Percentiles rank a stretch among this genome's conserved stretches.
These are phyloP conservation scores for Parascotia fuliginaria DNA, from an alignment of 2,888 invertebrate species.

Conservation along the genomic window DNA sequence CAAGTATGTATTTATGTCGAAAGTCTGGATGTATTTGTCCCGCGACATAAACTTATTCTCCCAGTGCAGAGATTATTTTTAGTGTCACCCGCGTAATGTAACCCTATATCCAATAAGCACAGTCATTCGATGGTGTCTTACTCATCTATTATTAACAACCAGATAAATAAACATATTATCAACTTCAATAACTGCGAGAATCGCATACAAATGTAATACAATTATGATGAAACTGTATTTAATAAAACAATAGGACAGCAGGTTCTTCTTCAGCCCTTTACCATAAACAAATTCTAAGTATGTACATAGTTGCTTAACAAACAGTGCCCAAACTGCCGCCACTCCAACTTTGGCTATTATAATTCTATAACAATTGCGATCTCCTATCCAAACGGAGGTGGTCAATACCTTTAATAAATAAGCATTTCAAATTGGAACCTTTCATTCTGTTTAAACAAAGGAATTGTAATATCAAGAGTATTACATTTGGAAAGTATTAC, in stretches of 20 bases:
- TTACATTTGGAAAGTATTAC: constrained; percentile 27
- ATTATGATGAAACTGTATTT: too few relatives aligned
- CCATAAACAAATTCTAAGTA: constrained; percentile 31
- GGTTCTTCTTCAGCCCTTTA: background rate
- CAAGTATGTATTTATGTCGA: too few relatives aligned
- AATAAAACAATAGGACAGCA: background rate
- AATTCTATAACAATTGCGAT: constrained; percentile 52
- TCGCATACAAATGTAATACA: too few relatives aligned
- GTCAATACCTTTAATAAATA: constrained; percentile 54
- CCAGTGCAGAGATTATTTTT: too few relatives aligned
- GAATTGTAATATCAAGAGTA: constrained; percentile 33
- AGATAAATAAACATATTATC: too few relatives aligned
- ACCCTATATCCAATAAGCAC: too few relatives aligned
- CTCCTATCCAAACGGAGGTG: constrained; percentile 43
- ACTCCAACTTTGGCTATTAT: constrained; percentile 49
- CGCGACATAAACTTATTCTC: too few relatives aligned
- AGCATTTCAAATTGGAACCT: constrained; percentile 42
- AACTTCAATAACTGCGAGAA: too few relatives aligned
- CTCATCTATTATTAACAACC: too few relatives aligned
- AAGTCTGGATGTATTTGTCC: too few relatives aligned
- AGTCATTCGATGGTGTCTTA: too few relatives aligned
- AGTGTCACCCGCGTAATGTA: too few relatives aligned
- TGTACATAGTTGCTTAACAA: constrained; percentile 40
- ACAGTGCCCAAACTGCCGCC: constrained; percentile 34
- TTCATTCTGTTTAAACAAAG: constrained; percentile 49